These are phyloP conservation scores for Holcopasites calliopsidis DNA, from an alignment of 1,140 invertebrate genomes.

Conservation along the genomic window DNA sequence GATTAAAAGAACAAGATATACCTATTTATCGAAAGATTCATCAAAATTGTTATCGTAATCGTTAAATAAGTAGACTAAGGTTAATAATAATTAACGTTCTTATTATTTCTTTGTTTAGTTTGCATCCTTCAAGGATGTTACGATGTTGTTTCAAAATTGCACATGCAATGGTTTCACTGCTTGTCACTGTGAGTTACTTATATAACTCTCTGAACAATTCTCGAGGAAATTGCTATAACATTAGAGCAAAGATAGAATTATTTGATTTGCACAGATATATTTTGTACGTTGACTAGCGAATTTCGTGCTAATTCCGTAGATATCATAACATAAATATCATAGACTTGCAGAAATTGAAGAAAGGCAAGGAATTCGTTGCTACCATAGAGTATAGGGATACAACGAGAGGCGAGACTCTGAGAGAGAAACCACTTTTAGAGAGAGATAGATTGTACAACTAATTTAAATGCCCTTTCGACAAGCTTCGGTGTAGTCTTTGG, in stretches of 20 bases:
- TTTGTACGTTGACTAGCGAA: neutral
- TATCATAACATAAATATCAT: slow-evolving; percentile 33
- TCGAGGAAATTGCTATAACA: neutral
- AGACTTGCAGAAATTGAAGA: slow-evolving; percentile 11
- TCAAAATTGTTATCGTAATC: too few species aligned
- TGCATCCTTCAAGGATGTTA: neutral
- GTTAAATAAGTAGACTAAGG: neutral
- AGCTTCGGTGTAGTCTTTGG: too few species aligned
- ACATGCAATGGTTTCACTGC: neutral
- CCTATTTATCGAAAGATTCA: neutral
- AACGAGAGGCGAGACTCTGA: neutral
- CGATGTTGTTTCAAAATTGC: neutral
- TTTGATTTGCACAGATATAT: neutral
- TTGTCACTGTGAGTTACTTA: neutral
- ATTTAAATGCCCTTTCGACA: too few species aligned
- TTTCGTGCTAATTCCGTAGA: neutral
- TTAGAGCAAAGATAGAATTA: neutral
- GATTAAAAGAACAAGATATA: neutral
- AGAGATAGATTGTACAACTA: too few species aligned
- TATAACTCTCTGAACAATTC: neutral
- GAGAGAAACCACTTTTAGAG: too few species aligned
- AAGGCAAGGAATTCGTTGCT: neutral
- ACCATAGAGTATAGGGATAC: neutral
- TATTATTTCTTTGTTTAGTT: neutral
- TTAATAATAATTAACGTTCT: neutral